Evolutionary conservation across 2,113 vertebrate species (phyloP).

Genomic region (Petromus typicus): DNA sequence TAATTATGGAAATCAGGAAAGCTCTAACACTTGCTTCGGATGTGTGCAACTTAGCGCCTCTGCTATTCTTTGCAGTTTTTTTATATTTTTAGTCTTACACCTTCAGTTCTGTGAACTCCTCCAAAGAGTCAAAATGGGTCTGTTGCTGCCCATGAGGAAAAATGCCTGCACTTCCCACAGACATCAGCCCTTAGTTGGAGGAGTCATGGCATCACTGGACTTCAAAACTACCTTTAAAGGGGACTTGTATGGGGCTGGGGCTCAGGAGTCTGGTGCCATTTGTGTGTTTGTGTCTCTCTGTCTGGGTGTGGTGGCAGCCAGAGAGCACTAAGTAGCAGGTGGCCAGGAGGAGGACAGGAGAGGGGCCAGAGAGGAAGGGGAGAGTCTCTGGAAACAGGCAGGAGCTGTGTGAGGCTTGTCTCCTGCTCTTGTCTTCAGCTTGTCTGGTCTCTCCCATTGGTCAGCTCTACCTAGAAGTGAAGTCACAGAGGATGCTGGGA

Average conservation of each 20-base stretch:
- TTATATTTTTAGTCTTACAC: conserved; percentile 73
- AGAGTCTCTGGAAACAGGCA: background rate
- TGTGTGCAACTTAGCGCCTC: conserved; percentile 54
- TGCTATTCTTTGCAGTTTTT: conserved; percentile 37
- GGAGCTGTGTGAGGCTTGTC: background rate
- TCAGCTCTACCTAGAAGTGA: background rate
- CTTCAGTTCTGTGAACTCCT: conserved; percentile 51
- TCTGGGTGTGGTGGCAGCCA: background rate
- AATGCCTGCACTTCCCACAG: background rate
- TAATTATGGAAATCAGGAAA: conserved; percentile 27
- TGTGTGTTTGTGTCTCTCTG: too few species aligned
- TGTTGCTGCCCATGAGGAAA: background rate
- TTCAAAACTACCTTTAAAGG: too few species aligned
- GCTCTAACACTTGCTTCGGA: conserved; percentile 14
- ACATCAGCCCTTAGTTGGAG: background rate
- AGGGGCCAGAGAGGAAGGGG: background rate
- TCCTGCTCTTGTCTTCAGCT: background rate
- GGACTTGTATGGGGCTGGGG: too few species aligned
- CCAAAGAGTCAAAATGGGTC: background rate
- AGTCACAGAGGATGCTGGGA: conserved; percentile 6
- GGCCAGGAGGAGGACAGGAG: too few species aligned
- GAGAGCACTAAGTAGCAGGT: background rate
- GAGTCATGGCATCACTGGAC: background rate
- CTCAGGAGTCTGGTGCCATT: too few species aligned
- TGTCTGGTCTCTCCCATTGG: background rate